Base-by-base conservation (phyloP, 2,113 vertebrate genomes). In the Zeus faber region DNA sequence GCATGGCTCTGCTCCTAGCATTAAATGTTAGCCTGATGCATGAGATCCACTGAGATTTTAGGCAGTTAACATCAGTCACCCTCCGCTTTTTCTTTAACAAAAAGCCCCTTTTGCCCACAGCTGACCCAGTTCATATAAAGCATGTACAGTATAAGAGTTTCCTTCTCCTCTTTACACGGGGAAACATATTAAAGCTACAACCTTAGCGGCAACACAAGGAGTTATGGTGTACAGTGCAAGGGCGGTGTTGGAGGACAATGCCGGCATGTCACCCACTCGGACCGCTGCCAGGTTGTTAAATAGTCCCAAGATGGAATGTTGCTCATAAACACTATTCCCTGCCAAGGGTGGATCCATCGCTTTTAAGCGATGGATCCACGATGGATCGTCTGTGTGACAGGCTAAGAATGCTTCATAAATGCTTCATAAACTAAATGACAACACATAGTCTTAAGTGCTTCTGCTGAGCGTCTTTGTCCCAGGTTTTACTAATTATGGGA, bases 61-160 rank as follows among this genome's bases (percentile, higher is more conserved):
- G n/a, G n/a, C n/a, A n/a, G n/a, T 56, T 26, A 68, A 54, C 18
- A 37, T 65, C 65, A 80, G 44, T 82, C 66, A 78, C 35, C 3
- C 39, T 61, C 10, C 40, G 39, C 58, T 26, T 50, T 61, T 48
- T 26, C 52, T 55, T 21, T 40, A 54, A 49, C 53, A 77, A 71
- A 58, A 76, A 75, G 72, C 33, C 31, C 21, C 29, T 47, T 35
- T 66, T 72, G n/a, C n/a, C n/a, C n/a, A n/a, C n/a, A n/a, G n/a
- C n/a, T n/a, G n/a, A n/a, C n/a, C n/a, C n/a, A n/a, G n/a, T n/a
- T n/a, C n/a, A n/a, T n/a, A n/a, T n/a, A n/a, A n/a, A n/a, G n/a
- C n/a, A n/a, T n/a, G n/a, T n/a, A n/a, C n/a, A n/a, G n/a, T n/a
- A n/a, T n/a, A n/a, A n/a, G n/a, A n/a, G n/a, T n/a, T n/a, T n/a